A percentile compares a stretch with the other conserved stretches of the same genome.
phyloP scores from a whole-genome alignment of 2,113 vertebrate species.

The Osmerus mordax region DNA sequence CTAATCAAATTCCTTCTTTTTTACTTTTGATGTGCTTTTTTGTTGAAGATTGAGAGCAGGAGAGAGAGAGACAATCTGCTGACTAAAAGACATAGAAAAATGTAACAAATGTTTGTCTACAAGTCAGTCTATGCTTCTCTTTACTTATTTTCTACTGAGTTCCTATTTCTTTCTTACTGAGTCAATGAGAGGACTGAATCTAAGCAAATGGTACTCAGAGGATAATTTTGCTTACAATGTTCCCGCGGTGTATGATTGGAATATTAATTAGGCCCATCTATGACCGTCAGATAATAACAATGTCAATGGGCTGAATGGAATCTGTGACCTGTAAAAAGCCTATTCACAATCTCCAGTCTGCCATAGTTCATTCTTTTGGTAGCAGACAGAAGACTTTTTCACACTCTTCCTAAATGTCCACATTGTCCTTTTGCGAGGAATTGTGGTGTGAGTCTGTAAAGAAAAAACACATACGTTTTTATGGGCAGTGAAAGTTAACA shows the following conservation, averaged over 20 bases:
- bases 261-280: slow-evolving; percentile 98
- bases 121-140: slow-evolving; percentile 22
- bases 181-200: slow-evolving; percentile 42
- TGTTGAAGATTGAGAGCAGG: neutral
- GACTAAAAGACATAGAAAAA: slow-evolving; percentile 10
- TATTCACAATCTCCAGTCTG: slow-evolving; percentile 90
- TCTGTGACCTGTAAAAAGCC: slow-evolving; percentile 97
- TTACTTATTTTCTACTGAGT: slow-evolving; percentile 20
- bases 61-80: slow-evolving; percentile 3
- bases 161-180: slow-evolving; percentile 41
- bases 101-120: neutral
- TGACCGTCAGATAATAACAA: slow-evolving; percentile 93
- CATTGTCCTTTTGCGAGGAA: slow-evolving; percentile 79
- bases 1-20: neutral
- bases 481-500: slow-evolving; percentile 57
- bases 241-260: slow-evolving; percentile 89
- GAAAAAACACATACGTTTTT: slow-evolving; percentile 68
- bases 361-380: slow-evolving; percentile 85
- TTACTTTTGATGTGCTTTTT: neutral
- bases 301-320: slow-evolving; percentile 88
- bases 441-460: slow-evolving; percentile 74
- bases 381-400: slow-evolving; percentile 88
- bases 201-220: slow-evolving; percentile 60
- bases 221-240: slow-evolving; percentile 88
- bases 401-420: slow-evolving; percentile 86